Percentiles rank a stretch among this genome's conserved stretches.
These are phyloP conservation scores for Puntigrus tetrazona DNA, from an alignment of 2,113 vertebrate species.

Conservation along the genomic window DNA sequence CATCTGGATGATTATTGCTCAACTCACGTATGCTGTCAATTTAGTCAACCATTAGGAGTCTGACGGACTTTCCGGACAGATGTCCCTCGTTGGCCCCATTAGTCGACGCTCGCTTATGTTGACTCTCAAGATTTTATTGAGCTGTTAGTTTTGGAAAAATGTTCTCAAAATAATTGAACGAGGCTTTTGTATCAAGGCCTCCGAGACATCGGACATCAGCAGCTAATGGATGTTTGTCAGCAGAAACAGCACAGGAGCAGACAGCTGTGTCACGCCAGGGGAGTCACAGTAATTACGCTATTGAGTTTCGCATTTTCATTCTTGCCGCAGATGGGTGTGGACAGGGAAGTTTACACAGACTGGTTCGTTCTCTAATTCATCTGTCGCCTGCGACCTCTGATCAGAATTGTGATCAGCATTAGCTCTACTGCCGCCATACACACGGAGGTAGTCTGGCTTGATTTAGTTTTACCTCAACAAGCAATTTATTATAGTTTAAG, in stretches of 20 bases:
- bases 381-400: constrained; percentile 28
- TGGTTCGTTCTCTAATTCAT: constrained; percentile 23
- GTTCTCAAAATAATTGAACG: constrained; percentile 3
- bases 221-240: constrained; percentile 37
- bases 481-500: not conserved
- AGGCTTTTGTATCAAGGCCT: constrained; percentile 1
- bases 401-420: constrained; percentile 18
- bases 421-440: not conserved
- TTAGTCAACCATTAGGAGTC: not conserved
- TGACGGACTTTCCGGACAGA: not conserved
- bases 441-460: not conserved
- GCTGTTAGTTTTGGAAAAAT: not conserved
- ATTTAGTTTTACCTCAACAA: constrained; percentile 13
- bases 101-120: not conserved
- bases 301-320: constrained; percentile 31
- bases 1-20: not conserved
- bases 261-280: constrained; percentile 27
- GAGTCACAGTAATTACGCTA: constrained; percentile 36
- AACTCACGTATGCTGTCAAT: not conserved
- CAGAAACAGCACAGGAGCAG: not conserved
- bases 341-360: constrained; percentile 23
- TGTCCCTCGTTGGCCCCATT: constrained; percentile 6
- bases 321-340: constrained; percentile 1
- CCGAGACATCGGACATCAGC: constrained; percentile 2
- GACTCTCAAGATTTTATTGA: constrained; percentile 22